A percentile compares a stretch with the other conserved stretches of the same genome.
Conservation (phyloP, 2,888 invertebrate genomes). For the Formica aserva region DNA sequence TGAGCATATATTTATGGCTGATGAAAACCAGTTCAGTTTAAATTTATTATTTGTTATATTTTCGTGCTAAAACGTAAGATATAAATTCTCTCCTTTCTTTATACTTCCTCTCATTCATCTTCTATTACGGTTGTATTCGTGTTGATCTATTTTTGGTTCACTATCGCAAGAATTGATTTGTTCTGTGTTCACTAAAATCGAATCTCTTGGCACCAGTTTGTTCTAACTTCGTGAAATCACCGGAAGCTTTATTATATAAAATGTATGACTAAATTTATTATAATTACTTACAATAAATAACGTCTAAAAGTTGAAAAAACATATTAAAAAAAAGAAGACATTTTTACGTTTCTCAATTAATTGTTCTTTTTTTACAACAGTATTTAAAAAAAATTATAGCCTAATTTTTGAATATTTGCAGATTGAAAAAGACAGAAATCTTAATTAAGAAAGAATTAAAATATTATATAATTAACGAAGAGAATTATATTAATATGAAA, state of each 20-base stretch:
- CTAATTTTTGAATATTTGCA: not conserved
- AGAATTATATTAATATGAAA: slow-evolving; percentile 6
- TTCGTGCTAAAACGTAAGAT: not conserved
- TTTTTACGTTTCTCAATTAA: not conserved
- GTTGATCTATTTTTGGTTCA: not conserved
- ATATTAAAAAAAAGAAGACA: not conserved
- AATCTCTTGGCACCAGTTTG: not conserved
- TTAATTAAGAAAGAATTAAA: not conserved
- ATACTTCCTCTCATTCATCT: not conserved
- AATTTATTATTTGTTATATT: slow-evolving; percentile 1
- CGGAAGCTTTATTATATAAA: not conserved
- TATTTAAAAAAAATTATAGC: not conserved
- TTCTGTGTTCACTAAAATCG: not conserved
- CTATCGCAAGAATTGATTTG: not conserved
- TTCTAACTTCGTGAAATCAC: not conserved
- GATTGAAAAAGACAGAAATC: not conserved
- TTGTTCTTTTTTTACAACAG: not conserved
- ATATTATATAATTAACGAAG: not conserved
- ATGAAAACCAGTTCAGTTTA: not conserved
- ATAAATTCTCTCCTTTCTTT: not conserved
- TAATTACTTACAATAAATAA: not conserved
- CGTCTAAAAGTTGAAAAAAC: not conserved
- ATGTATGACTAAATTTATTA: not conserved
- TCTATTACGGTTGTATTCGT: not conserved
- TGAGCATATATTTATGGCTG: not conserved